Evolutionary conservation across 2,888 invertebrate genomes (phyloP).

Genomic region (Corythucha ciliata): DNA sequence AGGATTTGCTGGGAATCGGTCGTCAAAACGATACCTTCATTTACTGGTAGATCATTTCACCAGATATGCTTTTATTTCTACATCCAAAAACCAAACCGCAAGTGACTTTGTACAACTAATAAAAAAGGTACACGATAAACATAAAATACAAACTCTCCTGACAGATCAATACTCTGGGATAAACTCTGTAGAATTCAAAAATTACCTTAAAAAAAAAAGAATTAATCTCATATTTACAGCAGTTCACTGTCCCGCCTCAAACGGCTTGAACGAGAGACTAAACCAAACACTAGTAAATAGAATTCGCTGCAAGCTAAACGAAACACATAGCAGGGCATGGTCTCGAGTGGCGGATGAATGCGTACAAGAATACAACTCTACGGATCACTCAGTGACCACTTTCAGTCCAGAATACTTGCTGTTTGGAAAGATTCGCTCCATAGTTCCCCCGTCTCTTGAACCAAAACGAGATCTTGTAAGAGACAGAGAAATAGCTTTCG

Average conservation of each 20-base stretch:
- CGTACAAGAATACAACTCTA: slow-evolving; percentile 30
- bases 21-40: slow-evolving; percentile 37
- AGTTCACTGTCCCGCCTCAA: slow-evolving; percentile 31
- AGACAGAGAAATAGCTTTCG: slow-evolving; percentile 23
- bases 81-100: slow-evolving; percentile 35
- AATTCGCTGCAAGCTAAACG: slow-evolving; percentile 33
- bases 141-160: slow-evolving; percentile 29
- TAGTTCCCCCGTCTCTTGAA: slow-evolving; percentile 28
- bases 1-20: slow-evolving; percentile 35
- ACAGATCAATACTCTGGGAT: slow-evolving; percentile 36
- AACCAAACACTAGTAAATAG: slow-evolving; percentile 33
- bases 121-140: not conserved
- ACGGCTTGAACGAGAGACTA: slow-evolving; percentile 32
- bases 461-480: slow-evolving; percentile 24
- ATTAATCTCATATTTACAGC: slow-evolving; percentile 32
- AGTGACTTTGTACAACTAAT: slow-evolving; percentile 35
- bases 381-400: slow-evolving; percentile 30
- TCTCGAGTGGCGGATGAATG: slow-evolving; percentile 31
- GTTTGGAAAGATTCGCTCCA: slow-evolving; percentile 27
- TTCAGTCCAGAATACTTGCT: slow-evolving; percentile 32
- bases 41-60: slow-evolving; percentile 35
- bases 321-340: slow-evolving; percentile 28
- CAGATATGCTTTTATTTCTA: slow-evolving; percentile 34
- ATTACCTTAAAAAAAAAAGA: slow-evolving; percentile 31
- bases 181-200: slow-evolving; percentile 35